Conservation (phyloP, 1,140 invertebrate genomes). For the Pseudachorutes palmiensis region DNA sequence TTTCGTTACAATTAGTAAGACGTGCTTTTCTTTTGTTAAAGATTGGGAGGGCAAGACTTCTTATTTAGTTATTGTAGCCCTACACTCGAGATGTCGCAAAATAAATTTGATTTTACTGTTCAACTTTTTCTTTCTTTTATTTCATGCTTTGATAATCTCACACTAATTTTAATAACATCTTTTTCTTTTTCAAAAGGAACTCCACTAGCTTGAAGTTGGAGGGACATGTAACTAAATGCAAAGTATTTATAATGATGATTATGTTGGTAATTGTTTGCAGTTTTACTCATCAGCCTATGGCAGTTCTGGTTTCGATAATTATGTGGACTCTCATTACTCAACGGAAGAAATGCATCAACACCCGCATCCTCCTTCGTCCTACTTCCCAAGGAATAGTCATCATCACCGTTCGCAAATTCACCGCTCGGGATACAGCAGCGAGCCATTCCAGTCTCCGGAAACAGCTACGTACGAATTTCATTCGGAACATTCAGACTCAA, state of each 20-base stretch:
- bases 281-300: conserved; percentile 9
- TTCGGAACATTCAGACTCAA: neutral
- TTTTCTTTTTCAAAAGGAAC: no score
- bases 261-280: conserved; percentile 12
- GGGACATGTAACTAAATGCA: no score
- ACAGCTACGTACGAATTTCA: neutral
- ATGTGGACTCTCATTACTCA: conserved; percentile 24
- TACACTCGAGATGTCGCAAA: neutral
- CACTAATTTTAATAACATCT: no score
- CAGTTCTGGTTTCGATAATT: neutral
- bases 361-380: conserved; percentile 25
- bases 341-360: conserved; percentile 33
- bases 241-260: no score
- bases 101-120: neutral
- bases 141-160: neutral
- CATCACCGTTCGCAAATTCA: conserved; percentile 11
- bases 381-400: neutral
- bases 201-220: no score
- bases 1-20: no score
- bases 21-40: no score
- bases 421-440: neutral
- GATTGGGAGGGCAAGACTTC: no score
- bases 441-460: neutral
- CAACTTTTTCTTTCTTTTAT: neutral
- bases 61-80: neutral